Evolutionary conservation across 2,113 vertebrate genomes (phyloP).

Genomic region (Hippopotamus amphibius): DNA sequence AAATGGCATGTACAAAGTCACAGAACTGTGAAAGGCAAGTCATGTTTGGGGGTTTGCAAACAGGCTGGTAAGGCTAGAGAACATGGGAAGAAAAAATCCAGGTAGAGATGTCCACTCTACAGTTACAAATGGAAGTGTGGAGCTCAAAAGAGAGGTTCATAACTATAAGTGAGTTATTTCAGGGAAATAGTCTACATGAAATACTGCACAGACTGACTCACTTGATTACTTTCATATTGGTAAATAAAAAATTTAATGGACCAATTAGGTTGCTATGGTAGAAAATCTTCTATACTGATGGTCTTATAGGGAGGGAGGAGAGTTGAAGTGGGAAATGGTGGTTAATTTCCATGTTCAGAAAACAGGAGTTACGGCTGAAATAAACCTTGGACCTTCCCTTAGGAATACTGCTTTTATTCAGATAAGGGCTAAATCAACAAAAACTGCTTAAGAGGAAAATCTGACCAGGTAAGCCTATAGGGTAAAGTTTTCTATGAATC

Average conservation of each 20-base stretch:
- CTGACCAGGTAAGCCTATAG: background rate
- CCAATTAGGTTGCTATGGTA: background rate
- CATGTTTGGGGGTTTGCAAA: background rate
- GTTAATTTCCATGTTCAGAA: background rate
- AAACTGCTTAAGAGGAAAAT: background rate
- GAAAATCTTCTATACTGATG: background rate
- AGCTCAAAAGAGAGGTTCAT: background rate
- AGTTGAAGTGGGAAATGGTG: background rate
- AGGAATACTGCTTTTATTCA: background rate
- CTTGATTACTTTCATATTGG: background rate
- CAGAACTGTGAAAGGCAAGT: background rate
- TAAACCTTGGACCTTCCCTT: background rate
- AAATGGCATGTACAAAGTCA: background rate
- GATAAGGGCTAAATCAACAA: background rate
- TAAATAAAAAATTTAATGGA: background rate
- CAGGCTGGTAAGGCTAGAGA: background rate
- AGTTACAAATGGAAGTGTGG: background rate
- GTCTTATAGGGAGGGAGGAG: background rate
- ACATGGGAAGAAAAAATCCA: too few relatives aligned
- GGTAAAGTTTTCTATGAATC: background rate
- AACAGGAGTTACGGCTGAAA: background rate
- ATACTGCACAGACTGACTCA: background rate
- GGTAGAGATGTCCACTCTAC: background rate
- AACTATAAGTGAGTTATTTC: background rate
- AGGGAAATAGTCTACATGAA: background rate